Conservation (phyloP, 2,113 vertebrate genomes). For the Phyllostomus hastatus region DNA sequence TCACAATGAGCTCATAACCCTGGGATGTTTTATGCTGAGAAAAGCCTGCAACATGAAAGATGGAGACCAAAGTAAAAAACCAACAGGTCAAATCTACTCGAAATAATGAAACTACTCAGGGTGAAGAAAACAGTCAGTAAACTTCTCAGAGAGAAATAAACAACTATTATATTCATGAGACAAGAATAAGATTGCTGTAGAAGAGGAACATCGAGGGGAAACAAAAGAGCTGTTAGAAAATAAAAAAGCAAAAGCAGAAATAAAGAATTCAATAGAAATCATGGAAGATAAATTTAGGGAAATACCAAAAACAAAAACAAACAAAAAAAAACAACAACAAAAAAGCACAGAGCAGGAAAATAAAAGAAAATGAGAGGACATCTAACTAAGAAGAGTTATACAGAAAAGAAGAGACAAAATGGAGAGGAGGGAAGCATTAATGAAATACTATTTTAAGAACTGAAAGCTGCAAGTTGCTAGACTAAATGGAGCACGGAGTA, state of each 20-base stretch:
- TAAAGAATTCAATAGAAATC: background rate
- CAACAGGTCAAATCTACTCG: background rate
- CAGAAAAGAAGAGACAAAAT: background rate
- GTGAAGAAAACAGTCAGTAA: background rate
- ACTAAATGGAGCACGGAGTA: background rate
- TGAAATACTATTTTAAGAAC: background rate
- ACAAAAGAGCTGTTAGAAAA: background rate
- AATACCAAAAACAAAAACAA: background rate
- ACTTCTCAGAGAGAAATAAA: background rate
- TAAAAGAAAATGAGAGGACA: background rate
- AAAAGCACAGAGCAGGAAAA: background rate
- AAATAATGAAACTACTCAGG: background rate
- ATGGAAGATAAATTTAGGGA: background rate
- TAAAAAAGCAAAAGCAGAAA: constrained; percentile 23
- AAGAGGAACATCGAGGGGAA: background rate
- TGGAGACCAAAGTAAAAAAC: background rate
- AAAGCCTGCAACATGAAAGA: background rate
- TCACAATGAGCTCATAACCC: background rate
- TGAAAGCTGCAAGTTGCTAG: background rate
- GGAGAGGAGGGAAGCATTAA: background rate
- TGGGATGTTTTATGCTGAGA: background rate
- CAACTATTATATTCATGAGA: background rate
- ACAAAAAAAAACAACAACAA: background rate
- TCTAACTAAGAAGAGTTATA: background rate
- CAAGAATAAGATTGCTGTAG: background rate